Conservation (phyloP, 1,140 invertebrate species). For the Acromyrmex echinatior region DNA sequence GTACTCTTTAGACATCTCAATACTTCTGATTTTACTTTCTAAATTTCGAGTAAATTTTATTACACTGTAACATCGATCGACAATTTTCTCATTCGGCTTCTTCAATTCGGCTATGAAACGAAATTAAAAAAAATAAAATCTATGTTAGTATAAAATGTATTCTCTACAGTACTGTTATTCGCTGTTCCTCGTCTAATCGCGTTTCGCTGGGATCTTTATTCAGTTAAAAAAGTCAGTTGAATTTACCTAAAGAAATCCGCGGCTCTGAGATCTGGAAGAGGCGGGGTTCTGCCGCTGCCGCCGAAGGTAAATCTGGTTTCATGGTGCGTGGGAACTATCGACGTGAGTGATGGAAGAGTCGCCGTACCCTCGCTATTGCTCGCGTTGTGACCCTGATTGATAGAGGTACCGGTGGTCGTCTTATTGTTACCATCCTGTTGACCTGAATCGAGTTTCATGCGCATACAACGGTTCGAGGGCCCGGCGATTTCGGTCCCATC, state of each 20-base stretch:
- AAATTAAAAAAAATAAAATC: neutral
- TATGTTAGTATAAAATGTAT: neutral
- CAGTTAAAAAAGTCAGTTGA: neutral
- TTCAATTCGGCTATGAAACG: neutral
- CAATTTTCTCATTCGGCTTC: neutral
- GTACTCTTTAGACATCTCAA: neutral
- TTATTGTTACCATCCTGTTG: constrained; percentile 75
- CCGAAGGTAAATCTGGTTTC: constrained; percentile 85
- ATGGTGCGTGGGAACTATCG: constrained; percentile 79
- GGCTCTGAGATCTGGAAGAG: constrained; percentile 88
- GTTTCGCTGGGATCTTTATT: neutral
- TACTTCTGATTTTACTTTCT: neutral
- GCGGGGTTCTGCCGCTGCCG: constrained; percentile 85
- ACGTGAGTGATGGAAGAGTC: constrained; percentile 72
- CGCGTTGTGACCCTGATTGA: constrained; percentile 18
- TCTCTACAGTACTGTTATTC: neutral
- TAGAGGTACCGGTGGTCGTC: constrained; percentile 64
- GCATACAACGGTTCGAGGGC: constrained; percentile 8
- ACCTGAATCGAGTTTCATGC: constrained; percentile 62
- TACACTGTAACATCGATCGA: neutral
- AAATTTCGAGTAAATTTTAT: neutral
- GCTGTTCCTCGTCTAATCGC: neutral
- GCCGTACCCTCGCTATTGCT: constrained; percentile 47
- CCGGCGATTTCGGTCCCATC: neutral
- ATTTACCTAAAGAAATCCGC: constrained; percentile 88